A percentile compares a stretch with the other conserved stretches of the same genome.
Conservation (phyloP, 2,113 vertebrate species). For the Leucosticte australis region DNA sequence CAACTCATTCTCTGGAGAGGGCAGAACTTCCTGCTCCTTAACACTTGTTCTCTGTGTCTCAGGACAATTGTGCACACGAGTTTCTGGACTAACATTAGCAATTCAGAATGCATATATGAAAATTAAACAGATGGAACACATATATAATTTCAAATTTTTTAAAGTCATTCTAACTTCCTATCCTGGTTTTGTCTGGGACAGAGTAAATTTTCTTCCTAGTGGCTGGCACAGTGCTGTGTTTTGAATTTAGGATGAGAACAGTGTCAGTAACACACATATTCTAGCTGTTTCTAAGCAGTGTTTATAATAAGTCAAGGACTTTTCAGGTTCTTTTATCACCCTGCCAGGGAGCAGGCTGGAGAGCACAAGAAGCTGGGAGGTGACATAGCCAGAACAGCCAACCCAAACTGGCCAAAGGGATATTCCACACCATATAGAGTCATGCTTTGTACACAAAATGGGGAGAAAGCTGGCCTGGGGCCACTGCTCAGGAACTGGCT, state of each 20-base stretch:
- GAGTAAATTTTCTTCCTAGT: background rate
- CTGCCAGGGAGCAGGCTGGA: background rate
- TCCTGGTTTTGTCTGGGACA: background rate
- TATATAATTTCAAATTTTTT: background rate
- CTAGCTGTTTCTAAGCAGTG: background rate
- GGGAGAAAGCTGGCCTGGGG: background rate
- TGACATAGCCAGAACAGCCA: background rate
- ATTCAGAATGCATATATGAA: background rate
- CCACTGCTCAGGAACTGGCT: background rate
- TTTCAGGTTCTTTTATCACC: background rate
- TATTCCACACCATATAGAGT: background rate
- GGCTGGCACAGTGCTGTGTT: background rate
- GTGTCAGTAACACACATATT: background rate
- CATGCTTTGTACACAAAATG: background rate
- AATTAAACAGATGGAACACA: background rate
- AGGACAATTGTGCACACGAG: background rate
- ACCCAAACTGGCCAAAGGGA: background rate
- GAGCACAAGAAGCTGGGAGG: background rate
- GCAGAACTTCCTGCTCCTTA: background rate
- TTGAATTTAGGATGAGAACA: background rate
- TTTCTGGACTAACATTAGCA: background rate
- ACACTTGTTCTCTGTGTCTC: background rate
- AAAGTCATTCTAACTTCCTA: background rate
- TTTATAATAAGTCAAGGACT: background rate
- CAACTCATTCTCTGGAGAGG: background rate